These are phyloP conservation scores for Caenorhabditis brenneri DNA, from an alignment of 1,140 invertebrate genomes.

Conservation along the genomic window DNA sequence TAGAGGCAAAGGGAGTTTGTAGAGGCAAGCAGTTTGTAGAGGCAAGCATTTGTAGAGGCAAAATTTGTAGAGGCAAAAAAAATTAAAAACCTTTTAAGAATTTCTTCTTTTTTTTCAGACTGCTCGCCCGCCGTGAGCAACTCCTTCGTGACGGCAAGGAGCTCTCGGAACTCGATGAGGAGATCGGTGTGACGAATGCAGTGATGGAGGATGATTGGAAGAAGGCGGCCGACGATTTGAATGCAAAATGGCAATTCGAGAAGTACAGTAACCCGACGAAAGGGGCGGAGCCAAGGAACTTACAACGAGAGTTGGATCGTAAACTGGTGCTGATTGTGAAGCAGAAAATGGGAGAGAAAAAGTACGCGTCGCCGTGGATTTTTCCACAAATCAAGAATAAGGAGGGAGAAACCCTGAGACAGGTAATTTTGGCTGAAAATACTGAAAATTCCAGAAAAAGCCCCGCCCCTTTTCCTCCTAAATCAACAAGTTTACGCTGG, in stretches of 20 bases:
- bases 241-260: not conserved
- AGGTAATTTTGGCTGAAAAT: conserved; percentile 54
- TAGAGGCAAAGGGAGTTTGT: too few species aligned
- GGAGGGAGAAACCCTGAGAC: conserved; percentile 62
- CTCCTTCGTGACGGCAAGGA: conserved; percentile 66
- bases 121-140: conserved; percentile 60
- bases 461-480: too few species aligned
- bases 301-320: conserved; percentile 50
- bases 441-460: not conserved
- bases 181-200: conserved; percentile 61
- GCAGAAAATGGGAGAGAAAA: conserved; percentile 57
- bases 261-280: not conserved
- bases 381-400: conserved; percentile 59
- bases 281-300: not conserved
- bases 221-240: conserved; percentile 38
- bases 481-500: too few species aligned
- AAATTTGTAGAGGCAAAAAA: too few species aligned
- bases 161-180: conserved; percentile 66
- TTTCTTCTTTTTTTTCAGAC: conserved; percentile 58
- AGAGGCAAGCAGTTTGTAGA: too few species aligned
- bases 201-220: conserved; percentile 62
- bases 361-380: conserved; percentile 61
- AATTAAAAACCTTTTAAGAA: too few species aligned
- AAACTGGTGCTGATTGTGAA: conserved; percentile 65
- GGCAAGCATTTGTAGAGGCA: too few species aligned